Evolutionary conservation across 2,113 vertebrate genomes (phyloP).

Genomic region (Vicugna pacos): DNA sequence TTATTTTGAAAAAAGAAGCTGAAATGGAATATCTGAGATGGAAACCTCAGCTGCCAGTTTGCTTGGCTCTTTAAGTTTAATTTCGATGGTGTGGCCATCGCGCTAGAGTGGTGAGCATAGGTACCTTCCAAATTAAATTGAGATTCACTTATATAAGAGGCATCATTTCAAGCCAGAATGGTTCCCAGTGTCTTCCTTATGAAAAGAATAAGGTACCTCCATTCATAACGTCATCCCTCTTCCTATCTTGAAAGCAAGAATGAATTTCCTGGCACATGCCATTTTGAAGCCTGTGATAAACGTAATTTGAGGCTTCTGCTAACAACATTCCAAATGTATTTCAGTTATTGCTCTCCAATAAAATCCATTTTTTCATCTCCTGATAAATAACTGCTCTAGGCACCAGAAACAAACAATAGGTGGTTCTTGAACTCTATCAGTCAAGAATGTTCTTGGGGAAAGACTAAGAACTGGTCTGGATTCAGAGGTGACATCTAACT

Average conservation of each 20-base stretch:
- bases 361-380: not conserved
- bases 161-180: not conserved
- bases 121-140: not conserved
- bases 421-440: not conserved
- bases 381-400: not conserved
- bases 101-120: not conserved
- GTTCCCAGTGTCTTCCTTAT: not conserved
- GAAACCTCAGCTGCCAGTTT: not conserved
- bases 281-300: not conserved
- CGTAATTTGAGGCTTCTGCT: not conserved
- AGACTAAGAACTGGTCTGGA: not conserved
- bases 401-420: not conserved
- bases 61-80: not conserved
- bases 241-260: not conserved
- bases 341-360: not conserved
- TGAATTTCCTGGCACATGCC: not conserved
- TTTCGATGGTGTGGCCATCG: not conserved
- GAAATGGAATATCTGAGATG: not conserved
- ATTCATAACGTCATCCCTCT: not conserved
- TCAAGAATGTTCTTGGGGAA: accelerated
- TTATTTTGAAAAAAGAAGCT: not conserved
- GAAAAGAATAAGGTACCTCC: not conserved
- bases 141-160: not conserved
- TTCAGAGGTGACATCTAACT: not conserved
- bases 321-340: not conserved